Base-by-base conservation (phyloP, 2,797 vertebrate genomes). In the Sternarchorhynchus goeldii region DNA sequence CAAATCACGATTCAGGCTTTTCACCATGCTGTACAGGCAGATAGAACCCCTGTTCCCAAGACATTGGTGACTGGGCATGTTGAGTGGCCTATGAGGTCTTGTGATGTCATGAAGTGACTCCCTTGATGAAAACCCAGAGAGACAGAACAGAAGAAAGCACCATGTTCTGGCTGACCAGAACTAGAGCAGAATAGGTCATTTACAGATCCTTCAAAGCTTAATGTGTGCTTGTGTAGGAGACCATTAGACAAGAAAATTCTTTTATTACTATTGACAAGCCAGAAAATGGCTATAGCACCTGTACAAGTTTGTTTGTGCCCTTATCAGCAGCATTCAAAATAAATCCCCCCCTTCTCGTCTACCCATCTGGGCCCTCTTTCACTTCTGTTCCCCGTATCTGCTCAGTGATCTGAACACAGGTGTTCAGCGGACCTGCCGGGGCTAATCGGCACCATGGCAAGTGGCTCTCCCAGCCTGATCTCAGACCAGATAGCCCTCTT, bases 381-480 rank as follows among this genome's bases (percentile, higher is more conserved):
- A 59, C 73, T 90, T 78, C 58, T 81, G 82, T 59, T 85, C 85
- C 78, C 85, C 88, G 87, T 88, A 88, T 89, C 85, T 87, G 87
- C 84, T 88, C 85, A 88, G 86, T 89, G 89, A 91, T 92, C 88
- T 86, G 79, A 78, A 87, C 87, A 83, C 83, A 73, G 80, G 88
- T 89, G 87, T 93, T 92, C 65, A 92, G 91, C 90, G 89, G 88
- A 87, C 89, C 87, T 91, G 82, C 86, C 83, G 87, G 88, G 88
- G 89, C 79, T 93, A 91, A 92, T 93, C 91, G 90, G 88, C 87
- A 90, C 86, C 87, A 91, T 89, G 89, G 88, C 88, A 88, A 88
- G 86, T 89, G 87, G 90, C 86, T 91, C 89, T 89, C 73, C 65
- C 87, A 86, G 85, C 84, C 89, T 88, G 92, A 93, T 93, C 89